Percentiles rank a stretch among this genome's conserved stretches.
These are phyloP conservation scores for Jordanella pulchra DNA, from an alignment of 2,797 vertebrate genomes.

Conservation along the genomic window DNA sequence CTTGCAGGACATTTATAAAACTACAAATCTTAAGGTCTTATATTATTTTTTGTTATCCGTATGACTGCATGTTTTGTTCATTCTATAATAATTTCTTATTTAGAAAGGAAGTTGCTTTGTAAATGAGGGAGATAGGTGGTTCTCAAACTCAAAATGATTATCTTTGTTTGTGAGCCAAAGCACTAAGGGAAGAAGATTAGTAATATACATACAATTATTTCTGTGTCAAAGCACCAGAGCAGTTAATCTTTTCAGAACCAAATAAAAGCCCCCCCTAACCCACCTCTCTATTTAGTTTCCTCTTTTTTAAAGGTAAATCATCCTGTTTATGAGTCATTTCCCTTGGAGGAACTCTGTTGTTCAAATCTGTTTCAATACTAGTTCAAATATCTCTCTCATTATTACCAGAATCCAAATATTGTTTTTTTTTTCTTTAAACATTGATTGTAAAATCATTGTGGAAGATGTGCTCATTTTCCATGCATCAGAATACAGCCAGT, in stretches of 20 bases:
- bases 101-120: slow-evolving; percentile 33
- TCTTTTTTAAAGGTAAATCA: not conserved
- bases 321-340: not conserved
- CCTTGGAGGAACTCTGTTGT: not conserved
- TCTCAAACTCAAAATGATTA: slow-evolving; percentile 62
- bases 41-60: slow-evolving; percentile 14
- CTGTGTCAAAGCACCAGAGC: slow-evolving; percentile 43
- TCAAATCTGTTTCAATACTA: not conserved
- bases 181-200: slow-evolving; percentile 54
- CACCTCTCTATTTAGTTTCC: slow-evolving; percentile 10
- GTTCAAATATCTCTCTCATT: not conserved
- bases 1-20: slow-evolving; percentile 10
- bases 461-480: not conserved
- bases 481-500: not conserved
- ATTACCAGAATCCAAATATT: not conserved
- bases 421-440: not conserved
- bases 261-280: slow-evolving; percentile 16
- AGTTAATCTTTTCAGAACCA: slow-evolving; percentile 50
- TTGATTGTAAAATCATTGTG: not conserved
- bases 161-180: slow-evolving; percentile 38
- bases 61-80: slow-evolving; percentile 24
- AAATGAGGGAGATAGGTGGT: slow-evolving; percentile 49
- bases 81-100: slow-evolving; percentile 19
- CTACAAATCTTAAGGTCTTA: not conserved
- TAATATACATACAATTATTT: slow-evolving; percentile 51